Evolutionary conservation across 2,797 vertebrate genomes (phyloP).

Genomic region (Lutjanus campechanus): DNA sequence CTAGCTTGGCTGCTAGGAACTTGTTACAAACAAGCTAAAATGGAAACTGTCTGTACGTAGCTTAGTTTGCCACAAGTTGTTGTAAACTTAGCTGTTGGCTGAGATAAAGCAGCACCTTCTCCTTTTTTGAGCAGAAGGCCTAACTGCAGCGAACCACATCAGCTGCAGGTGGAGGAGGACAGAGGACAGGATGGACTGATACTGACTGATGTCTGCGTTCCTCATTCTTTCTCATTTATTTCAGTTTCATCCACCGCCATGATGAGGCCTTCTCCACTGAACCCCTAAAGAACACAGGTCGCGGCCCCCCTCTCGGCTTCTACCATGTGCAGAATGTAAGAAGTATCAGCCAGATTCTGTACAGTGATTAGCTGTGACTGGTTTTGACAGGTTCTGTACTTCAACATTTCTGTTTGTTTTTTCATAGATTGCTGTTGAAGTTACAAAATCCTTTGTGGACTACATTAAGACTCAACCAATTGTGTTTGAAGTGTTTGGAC

Average conservation of each 20-base stretch:
- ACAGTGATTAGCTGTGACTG: background rate
- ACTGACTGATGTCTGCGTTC: too few relatives aligned
- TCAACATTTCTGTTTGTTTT: constrained; percentile 36
- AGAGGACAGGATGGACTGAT: too few relatives aligned
- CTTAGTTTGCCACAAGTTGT: too few relatives aligned
- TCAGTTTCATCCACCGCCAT: constrained; percentile 97
- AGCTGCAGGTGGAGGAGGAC: too few relatives aligned
- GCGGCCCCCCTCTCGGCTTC: constrained; percentile 95
- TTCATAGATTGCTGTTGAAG: constrained; percentile 94
- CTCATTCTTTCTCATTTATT: constrained; percentile 33
- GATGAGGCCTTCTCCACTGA: constrained; percentile 99
- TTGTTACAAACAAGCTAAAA: too few relatives aligned
- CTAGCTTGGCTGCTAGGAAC: too few relatives aligned
- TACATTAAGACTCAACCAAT: constrained; percentile 98
- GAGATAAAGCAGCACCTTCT: too few relatives aligned
- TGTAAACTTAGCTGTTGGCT: too few relatives aligned
- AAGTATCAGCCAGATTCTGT: background rate
- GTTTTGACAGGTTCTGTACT: background rate
- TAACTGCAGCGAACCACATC: too few relatives aligned
- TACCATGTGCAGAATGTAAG: constrained; percentile 98
- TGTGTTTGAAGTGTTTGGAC: constrained; percentile 98
- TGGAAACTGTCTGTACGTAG: too few relatives aligned
- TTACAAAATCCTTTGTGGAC: constrained; percentile 96
- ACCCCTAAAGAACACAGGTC: constrained; percentile 96
- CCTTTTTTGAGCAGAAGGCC: too few relatives aligned